These are phyloP conservation scores for Phenganax stokvisi DNA, from an alignment of 92 coral and sea anemone genomes.

Conservation along the genomic window DNA sequence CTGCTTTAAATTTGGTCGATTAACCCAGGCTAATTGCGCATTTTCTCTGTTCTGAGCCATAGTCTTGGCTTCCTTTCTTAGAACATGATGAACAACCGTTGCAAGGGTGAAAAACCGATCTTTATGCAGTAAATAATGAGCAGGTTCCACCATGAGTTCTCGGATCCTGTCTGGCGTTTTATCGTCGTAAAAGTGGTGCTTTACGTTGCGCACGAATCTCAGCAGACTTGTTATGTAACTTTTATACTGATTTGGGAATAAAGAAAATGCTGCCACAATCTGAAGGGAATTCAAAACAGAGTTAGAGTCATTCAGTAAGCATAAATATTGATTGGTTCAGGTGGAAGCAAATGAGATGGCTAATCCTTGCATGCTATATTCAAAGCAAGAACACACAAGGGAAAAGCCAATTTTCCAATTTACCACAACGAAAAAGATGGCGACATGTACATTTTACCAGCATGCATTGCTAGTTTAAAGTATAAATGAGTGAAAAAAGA, in stretches of 20 bases:
- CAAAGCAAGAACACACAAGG: no score
- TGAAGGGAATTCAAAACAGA: background rate
- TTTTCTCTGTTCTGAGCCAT: background rate
- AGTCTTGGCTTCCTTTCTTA: background rate
- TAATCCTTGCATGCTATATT: no score
- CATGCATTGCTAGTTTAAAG: no score
- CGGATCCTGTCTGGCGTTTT: background rate
- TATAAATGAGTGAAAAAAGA: no score
- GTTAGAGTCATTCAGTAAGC: background rate
- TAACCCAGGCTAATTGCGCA: background rate
- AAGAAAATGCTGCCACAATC: background rate
- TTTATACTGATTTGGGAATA: background rate
- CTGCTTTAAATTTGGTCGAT: background rate
- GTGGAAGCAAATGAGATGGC: no score
- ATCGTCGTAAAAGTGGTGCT: background rate
- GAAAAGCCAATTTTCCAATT: no score
- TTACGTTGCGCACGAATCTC: conserved; percentile 14
- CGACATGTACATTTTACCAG: no score
- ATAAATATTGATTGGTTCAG: no score
- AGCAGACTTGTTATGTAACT: background rate
- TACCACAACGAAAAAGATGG: no score
- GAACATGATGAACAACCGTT: background rate
- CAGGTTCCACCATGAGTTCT: conserved; percentile 1
- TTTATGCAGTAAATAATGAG: background rate
- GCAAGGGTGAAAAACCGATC: conserved; percentile 5